Evolutionary conservation across 2,113 vertebrate genomes (phyloP).

Genomic region (Macquaria ambigua): DNA sequence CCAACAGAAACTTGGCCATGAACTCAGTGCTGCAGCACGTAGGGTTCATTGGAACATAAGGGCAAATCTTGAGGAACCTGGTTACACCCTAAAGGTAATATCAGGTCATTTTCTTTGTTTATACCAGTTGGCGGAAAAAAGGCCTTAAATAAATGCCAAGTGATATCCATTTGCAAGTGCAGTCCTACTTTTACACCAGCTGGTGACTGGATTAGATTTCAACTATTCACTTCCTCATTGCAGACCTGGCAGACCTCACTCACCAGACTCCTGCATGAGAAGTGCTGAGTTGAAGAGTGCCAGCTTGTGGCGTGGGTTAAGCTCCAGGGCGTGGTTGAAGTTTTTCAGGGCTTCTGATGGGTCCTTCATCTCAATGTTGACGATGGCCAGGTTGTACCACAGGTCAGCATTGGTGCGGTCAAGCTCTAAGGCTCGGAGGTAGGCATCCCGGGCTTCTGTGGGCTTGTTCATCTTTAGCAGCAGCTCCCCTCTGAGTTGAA

Average conservation of each 20-base stretch:
- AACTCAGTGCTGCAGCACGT: not conserved
- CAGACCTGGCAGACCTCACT: slow-evolving; percentile 51
- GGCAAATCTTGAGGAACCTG: not conserved
- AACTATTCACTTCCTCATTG: not conserved
- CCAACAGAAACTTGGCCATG: slow-evolving; percentile 48
- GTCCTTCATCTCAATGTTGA: slow-evolving; percentile 98
- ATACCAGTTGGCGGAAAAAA: not conserved
- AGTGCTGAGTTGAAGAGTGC: slow-evolving; percentile 97
- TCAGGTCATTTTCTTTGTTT: slow-evolving; percentile 20
- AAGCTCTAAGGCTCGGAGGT: slow-evolving; percentile 93
- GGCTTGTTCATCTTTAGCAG: slow-evolving; percentile 99
- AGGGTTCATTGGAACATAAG: slow-evolving; percentile 10
- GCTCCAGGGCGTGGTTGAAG: slow-evolving; percentile 94
- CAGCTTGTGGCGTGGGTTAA: slow-evolving; percentile 93
- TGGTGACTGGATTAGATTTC: not conserved
- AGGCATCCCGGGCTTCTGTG: slow-evolving; percentile 94
- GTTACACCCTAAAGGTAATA: slow-evolving; percentile 53
- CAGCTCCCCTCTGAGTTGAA: slow-evolving; percentile 90
- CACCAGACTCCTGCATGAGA: slow-evolving; percentile 99
- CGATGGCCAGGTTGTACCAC: slow-evolving; percentile 99
- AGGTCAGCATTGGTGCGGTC: slow-evolving; percentile 95
- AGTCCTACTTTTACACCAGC: not conserved
- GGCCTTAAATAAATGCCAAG: not conserved
- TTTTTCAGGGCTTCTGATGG: slow-evolving; percentile 93
- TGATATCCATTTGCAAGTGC: not conserved